A percentile compares a stretch with the other conserved stretches of the same genome.
Evolutionary conservation across 2,113 vertebrate genomes (phyloP).

Genomic region (Bolborhynchus lineola): DNA sequence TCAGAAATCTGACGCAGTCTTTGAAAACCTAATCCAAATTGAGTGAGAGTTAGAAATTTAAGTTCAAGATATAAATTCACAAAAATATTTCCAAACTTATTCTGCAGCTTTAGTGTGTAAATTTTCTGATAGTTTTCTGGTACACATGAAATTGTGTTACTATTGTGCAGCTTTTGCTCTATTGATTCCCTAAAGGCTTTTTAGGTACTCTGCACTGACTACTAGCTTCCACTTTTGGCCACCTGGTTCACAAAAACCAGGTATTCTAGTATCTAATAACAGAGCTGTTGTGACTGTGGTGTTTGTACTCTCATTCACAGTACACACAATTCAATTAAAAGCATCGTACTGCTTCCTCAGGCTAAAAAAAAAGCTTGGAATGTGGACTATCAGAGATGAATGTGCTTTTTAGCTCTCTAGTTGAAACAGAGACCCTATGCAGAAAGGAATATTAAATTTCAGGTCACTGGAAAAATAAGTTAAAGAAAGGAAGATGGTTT

Average conservation of each 20-base stretch:
- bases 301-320: background rate
- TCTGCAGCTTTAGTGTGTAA: background rate
- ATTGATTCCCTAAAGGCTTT: background rate
- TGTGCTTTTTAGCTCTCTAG: background rate
- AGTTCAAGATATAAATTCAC: background rate
- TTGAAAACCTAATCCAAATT: background rate
- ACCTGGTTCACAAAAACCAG: background rate
- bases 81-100: background rate
- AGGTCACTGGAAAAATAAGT: background rate
- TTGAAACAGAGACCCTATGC: background rate
- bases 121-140: background rate
- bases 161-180: background rate
- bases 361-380: background rate
- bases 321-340: background rate
- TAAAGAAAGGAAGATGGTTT: background rate
- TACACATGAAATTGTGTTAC: background rate
- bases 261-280: background rate
- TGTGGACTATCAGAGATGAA: background rate
- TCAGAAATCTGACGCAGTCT: background rate
- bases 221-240: background rate
- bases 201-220: background rate
- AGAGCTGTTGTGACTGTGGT: background rate
- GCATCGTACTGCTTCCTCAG: background rate
- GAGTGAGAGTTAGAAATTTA: background rate
- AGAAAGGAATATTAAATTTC: background rate